These are phyloP conservation scores for Zootoca vivipara DNA, from an alignment of 2,113 vertebrate genomes.

Conservation along the genomic window DNA sequence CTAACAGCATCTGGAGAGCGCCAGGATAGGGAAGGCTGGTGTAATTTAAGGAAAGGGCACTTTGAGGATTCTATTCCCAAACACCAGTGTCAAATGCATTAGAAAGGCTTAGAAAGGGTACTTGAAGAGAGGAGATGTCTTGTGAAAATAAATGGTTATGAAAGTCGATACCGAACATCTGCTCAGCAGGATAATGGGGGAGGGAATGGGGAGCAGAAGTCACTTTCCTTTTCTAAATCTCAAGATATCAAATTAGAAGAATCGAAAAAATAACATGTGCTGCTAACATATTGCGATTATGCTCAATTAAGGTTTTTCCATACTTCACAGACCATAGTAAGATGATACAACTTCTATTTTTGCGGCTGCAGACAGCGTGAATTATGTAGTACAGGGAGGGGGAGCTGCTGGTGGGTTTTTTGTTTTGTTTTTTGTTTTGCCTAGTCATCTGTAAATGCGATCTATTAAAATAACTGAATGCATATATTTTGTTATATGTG, in stretches of 20 bases:
- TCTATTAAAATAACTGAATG: slow-evolving; percentile 80
- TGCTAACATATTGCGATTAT: slow-evolving; percentile 60
- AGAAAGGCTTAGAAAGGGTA: too few relatives aligned
- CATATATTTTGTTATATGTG: slow-evolving; percentile 71
- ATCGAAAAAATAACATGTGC: slow-evolving; percentile 52
- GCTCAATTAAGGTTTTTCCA: slow-evolving; percentile 58
- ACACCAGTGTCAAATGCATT: not conserved
- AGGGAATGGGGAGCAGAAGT: not conserved
- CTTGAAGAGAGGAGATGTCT: not conserved
- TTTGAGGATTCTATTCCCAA: not conserved
- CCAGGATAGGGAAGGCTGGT: not conserved
- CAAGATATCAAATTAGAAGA: slow-evolving; percentile 55
- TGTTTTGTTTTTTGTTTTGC: slow-evolving; percentile 49
- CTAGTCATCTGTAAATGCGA: slow-evolving; percentile 77
- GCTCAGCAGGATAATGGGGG: slow-evolving; percentile 25
- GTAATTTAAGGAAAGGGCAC: not conserved
- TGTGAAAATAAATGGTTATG: slow-evolving; percentile 35
- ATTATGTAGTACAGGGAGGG: slow-evolving; percentile 64
- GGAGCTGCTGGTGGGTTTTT: not conserved
- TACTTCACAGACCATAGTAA: slow-evolving; percentile 62
- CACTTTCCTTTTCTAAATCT: slow-evolving; percentile 27
- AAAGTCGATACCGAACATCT: slow-evolving; percentile 6
- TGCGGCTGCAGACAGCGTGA: slow-evolving; percentile 64
- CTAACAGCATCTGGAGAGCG: not conserved
- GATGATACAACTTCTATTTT: slow-evolving; percentile 67